phyloP scores from a whole-genome alignment of 2,113 vertebrate genomes.

The Casuarius casuarius region DNA sequence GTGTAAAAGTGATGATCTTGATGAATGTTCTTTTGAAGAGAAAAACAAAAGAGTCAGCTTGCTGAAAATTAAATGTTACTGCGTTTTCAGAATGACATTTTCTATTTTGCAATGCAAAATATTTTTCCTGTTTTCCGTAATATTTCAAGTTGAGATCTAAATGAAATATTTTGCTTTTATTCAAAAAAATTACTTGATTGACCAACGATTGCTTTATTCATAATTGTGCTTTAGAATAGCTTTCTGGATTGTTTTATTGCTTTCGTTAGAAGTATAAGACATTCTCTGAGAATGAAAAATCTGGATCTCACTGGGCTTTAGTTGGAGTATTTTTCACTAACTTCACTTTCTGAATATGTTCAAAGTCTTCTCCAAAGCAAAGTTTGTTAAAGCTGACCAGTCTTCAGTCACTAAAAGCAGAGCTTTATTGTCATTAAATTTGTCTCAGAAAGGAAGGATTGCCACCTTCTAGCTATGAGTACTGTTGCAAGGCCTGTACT shows the following conservation, averaged over 20 bases:
- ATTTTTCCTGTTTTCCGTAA: neutral
- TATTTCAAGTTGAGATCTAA: constrained; percentile 27
- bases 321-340: neutral
- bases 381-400: neutral
- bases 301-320: neutral
- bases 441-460: neutral
- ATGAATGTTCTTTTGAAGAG: constrained; percentile 24
- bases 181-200: constrained; percentile 8
- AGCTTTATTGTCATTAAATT: neutral
- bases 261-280: constrained; percentile 8
- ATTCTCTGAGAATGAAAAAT: constrained; percentile 25
- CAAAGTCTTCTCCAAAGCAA: neutral
- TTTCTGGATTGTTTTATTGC: constrained; percentile 20
- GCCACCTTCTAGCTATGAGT: neutral
- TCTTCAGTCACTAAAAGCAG: neutral
- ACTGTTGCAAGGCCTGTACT: too few relatives aligned
- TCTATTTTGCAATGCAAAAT: neutral
- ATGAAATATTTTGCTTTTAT: constrained; percentile 20
- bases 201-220: constrained; percentile 32
- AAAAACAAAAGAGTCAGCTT: neutral
- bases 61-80: constrained; percentile 18
- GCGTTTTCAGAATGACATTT: neutral
- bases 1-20: neutral
- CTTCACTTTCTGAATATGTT: constrained; percentile 28
- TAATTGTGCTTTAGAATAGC: neutral